Evolutionary conservation across 30 jellyfish, hydroid and myxozoan genomes (phyloP).

Genomic region (Turritopsis dohrnii): DNA sequence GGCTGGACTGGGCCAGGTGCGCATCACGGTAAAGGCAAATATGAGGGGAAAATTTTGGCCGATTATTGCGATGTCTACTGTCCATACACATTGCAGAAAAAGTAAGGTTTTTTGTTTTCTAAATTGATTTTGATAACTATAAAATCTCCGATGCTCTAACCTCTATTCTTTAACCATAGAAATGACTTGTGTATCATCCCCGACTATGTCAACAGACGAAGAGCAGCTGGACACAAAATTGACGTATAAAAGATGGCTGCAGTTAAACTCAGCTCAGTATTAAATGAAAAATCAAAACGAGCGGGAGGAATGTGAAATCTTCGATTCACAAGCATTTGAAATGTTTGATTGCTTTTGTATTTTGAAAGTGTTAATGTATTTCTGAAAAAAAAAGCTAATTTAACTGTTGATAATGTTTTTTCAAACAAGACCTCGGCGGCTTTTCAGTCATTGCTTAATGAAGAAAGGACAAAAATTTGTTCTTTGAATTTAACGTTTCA

Average conservation of each 20-base stretch:
- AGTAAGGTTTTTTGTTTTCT: no score
- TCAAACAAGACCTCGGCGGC: no score
- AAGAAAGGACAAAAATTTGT: no score
- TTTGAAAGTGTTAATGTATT: no score
- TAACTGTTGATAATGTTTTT: no score
- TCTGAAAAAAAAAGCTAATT: no score
- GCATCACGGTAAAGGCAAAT: background rate
- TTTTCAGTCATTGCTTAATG: no score
- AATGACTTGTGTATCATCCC: background rate
- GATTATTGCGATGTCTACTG: slow-evolving; percentile 13
- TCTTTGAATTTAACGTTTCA: no score
- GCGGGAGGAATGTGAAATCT: background rate
- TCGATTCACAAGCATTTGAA: no score
- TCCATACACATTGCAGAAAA: background rate
- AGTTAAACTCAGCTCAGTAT: background rate
- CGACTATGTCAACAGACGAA: background rate
- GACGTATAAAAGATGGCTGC: background rate
- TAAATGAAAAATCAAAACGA: background rate
- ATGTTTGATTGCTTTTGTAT: no score
- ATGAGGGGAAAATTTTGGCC: background rate
- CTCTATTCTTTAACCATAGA: background rate
- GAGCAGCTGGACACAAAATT: background rate
- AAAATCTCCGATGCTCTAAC: background rate
- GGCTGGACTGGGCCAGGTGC: slow-evolving; percentile 39
- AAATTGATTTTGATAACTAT: no score